Conservation (phyloP, 2,888 invertebrate genomes). For the Seira musarum region DNA sequence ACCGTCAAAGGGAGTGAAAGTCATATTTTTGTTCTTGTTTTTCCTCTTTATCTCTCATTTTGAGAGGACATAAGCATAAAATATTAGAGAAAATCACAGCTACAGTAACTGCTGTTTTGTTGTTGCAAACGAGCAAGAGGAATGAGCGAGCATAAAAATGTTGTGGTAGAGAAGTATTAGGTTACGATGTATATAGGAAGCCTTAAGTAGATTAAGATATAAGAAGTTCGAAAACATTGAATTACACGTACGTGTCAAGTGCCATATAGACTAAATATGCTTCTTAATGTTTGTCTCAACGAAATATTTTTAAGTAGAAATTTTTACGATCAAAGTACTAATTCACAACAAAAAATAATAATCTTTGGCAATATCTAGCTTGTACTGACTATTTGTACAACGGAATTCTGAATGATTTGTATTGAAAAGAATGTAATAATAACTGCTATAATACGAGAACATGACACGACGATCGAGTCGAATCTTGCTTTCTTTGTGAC, state of each 20-base stretch:
- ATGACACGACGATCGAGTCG: too few relatives aligned
- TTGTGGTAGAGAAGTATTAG: neutral
- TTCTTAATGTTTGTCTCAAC: slow-evolving; percentile 41
- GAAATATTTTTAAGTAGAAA: slow-evolving; percentile 58
- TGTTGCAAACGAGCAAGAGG: neutral
- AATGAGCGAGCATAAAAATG: neutral
- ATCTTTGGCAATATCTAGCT: neutral
- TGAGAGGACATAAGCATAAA: too few relatives aligned
- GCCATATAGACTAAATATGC: slow-evolving; percentile 52
- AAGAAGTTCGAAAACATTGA: neutral
- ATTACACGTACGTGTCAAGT: slow-evolving; percentile 42
- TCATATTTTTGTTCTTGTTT: too few relatives aligned
- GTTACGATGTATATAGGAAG: too few relatives aligned
- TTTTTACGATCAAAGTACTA: slow-evolving; percentile 28
- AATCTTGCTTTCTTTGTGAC: too few relatives aligned
- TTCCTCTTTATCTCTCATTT: too few relatives aligned
- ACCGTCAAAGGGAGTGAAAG: too few relatives aligned
- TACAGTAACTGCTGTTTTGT: neutral
- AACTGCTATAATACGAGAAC: neutral
- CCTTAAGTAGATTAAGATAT: too few relatives aligned
- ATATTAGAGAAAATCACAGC: too few relatives aligned
- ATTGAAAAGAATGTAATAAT: neutral
- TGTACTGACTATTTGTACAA: too few relatives aligned
- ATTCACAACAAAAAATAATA: neutral
- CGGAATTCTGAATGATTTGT: too few relatives aligned